Base-by-base conservation (phyloP, 2,888 invertebrate species). In the Aphodius sticticus region DNA sequence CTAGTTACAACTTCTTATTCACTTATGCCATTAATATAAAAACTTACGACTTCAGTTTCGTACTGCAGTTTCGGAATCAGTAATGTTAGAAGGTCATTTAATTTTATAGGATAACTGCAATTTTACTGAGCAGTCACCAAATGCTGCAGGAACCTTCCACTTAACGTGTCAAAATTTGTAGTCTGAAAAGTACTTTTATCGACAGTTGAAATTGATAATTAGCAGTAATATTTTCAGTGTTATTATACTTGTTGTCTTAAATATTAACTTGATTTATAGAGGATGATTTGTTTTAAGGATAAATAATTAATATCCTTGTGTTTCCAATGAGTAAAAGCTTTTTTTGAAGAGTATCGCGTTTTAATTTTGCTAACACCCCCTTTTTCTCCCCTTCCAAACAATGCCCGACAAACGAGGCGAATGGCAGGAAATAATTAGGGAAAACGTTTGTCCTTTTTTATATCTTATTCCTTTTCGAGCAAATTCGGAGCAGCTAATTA, bases 281-380 rank as follows among this genome's bases (percentile, higher is more conserved):
- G 26, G 26, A 26, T 3, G 26, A 26, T 26, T 26, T 26, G 26
- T 3, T 26, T 1, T 26, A 26, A n/a, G 26, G 26, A 69, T 69
- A n/a, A n/a, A n/a, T n/a, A n/a, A n/a, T n/a, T n/a, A n/a, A n/a
- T n/a, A n/a, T n/a, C n/a, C n/a, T n/a, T n/a, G n/a, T n/a, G n/a
- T 69, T 69, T 69, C 69, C 26, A 26, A 26, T 3, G 26, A 26
- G 3, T 1, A 69, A 69, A 69, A 69, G 15, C 3, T 69, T 69
- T 69, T 69, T 69, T 1, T n/a, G 1, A 2, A 2, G 3, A 69
- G 14, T 69, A n/a, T 69, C 69, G 69, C 1, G 15, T 26, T 26
- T 26, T 69, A 69, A 69, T 69, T 69, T 69, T 69, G 69, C 15
- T 69, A 69, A 35, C 71, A 16, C 71, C 26, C 14, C 15, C 71